Evolutionary conservation across 2,113 vertebrate genomes (phyloP).

Genomic region (cattle (Bos taurus)): DNA sequence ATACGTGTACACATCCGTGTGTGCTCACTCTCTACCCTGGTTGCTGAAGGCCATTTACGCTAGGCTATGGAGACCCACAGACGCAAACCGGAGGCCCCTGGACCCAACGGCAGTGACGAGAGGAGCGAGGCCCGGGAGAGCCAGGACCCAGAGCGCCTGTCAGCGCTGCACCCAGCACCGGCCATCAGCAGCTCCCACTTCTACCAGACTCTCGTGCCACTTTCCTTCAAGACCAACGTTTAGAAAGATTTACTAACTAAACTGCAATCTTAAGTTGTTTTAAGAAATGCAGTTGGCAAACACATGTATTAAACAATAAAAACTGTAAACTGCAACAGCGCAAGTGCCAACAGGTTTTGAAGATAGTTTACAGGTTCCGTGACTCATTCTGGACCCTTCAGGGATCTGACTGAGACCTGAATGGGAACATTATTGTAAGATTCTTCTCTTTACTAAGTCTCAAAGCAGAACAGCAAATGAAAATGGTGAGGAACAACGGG

Average conservation of each 20-base stretch:
- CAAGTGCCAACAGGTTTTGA: constrained; percentile 19
- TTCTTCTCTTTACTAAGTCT: neutral
- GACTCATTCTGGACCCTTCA: neutral
- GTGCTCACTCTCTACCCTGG: neutral
- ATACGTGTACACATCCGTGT: neutral
- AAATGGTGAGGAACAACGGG: neutral
- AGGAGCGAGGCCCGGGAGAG: neutral
- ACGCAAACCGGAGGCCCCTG: neutral
- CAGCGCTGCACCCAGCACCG: neutral
- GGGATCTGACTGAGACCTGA: neutral
- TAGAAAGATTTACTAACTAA: neutral
- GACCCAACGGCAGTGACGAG: neutral
- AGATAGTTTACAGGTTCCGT: neutral
- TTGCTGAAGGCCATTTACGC: neutral
- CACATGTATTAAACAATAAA: neutral
- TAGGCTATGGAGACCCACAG: neutral
- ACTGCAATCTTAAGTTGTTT: neutral
- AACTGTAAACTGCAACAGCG: neutral
- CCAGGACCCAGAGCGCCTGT: too few relatives aligned
- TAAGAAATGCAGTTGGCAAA: constrained; percentile 17
- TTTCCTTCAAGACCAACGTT: neutral
- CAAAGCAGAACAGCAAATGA: neutral
- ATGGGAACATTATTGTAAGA: neutral
- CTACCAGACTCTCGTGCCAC: neutral
- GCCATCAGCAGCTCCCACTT: neutral